Conservation (phyloP, 1,140 invertebrate species). For the Aphelinus certus region DNA sequence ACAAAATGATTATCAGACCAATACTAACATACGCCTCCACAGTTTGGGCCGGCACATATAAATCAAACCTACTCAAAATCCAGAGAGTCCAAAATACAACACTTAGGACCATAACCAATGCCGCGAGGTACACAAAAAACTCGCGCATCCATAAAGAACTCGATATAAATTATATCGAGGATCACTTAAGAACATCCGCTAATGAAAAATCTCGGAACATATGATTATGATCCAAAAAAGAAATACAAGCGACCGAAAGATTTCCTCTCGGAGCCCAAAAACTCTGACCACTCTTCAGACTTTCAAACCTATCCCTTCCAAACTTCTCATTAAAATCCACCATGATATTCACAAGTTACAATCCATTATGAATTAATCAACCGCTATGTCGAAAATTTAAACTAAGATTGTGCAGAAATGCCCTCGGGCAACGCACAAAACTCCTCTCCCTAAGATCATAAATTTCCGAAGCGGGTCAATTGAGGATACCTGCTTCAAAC, state of each 20-base stretch:
- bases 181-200: not conserved
- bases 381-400: no score
- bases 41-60: not conserved
- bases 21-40: not conserved
- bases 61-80: not conserved
- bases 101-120: not conserved
- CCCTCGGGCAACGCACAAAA: no score
- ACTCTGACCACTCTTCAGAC: no score
- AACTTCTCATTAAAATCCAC: no score
- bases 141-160: constrained; percentile 1
- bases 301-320: no score
- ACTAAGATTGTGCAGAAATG: no score
- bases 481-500: no score
- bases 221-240: not conserved
- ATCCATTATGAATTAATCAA: no score
- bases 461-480: no score
- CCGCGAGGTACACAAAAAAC: not conserved
- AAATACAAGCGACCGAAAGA: not conserved
- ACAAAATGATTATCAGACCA: constrained; percentile 7
- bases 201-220: not conserved
- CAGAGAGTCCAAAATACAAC: constrained; percentile 11
- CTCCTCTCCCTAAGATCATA: no score
- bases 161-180: not conserved
- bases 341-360: no score
- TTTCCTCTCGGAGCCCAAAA: no score